These are phyloP conservation scores for Rhinoptilus africanus DNA, from an alignment of 2,113 vertebrate genomes.

Conservation along the genomic window DNA sequence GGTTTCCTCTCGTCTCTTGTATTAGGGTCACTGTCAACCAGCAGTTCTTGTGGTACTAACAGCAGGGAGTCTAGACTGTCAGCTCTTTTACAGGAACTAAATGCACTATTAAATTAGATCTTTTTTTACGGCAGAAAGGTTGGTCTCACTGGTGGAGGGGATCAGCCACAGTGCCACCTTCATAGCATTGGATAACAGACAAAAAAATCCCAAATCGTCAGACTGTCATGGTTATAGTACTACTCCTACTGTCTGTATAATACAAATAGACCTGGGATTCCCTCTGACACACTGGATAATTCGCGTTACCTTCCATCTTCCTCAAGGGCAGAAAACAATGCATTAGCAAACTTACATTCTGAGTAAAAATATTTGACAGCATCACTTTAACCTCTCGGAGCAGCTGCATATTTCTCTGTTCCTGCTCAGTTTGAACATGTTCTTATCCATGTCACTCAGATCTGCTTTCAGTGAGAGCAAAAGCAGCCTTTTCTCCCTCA, in stretches of 20 bases:
- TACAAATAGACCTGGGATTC: background rate
- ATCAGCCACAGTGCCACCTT: background rate
- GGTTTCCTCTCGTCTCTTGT: background rate
- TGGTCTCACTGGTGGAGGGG: background rate
- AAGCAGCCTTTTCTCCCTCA: background rate
- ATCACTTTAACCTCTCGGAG: background rate
- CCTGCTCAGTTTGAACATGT: background rate
- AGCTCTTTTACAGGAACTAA: background rate
- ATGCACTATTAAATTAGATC: background rate
- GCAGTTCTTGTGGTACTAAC: background rate
- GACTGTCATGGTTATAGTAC: no score
- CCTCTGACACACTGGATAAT: background rate
- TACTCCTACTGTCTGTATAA: background rate
- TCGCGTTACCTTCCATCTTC: background rate
- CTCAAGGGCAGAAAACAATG: background rate
- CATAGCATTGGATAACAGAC: background rate
- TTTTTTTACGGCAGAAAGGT: background rate
- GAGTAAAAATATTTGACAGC: background rate
- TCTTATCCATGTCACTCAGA: background rate
- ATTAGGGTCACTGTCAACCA: background rate
- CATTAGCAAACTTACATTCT: background rate
- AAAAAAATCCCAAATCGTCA: background rate
- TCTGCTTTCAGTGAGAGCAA: background rate
- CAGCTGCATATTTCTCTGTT: background rate
- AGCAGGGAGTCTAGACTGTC: background rate